A percentile compares a stretch with the other conserved stretches of the same genome.
These are phyloP conservation scores for Gephyroberyx darwinii DNA, from an alignment of 2,797 vertebrate species.

Conservation along the genomic window DNA sequence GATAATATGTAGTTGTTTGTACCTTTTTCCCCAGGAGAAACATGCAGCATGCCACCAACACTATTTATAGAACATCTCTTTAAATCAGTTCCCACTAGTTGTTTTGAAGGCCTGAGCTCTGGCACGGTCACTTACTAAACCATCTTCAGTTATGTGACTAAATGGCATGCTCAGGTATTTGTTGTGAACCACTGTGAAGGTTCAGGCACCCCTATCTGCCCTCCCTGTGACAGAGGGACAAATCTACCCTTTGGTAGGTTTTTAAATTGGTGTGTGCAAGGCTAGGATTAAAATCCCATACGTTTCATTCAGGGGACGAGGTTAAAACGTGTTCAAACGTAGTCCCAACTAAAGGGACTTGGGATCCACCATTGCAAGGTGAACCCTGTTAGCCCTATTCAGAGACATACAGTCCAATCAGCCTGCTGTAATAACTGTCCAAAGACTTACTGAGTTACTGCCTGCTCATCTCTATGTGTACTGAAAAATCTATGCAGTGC, in stretches of 20 bases:
- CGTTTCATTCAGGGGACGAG: not conserved
- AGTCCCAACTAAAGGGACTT: too few species aligned
- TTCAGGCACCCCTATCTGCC: too few species aligned
- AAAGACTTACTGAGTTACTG: not conserved
- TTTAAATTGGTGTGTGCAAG: too few species aligned
- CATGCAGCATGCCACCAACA: not conserved
- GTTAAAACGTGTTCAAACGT: not conserved
- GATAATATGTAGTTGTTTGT: conserved; percentile 21
- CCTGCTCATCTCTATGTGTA: not conserved
- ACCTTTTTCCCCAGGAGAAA: conserved; percentile 22
- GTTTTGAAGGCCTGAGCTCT: not conserved
- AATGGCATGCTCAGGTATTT: not conserved
- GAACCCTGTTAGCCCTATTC: too few species aligned
- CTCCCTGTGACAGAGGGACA: too few species aligned
- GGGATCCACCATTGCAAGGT: too few species aligned
- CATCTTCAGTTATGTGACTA: not conserved
- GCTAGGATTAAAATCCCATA: too few species aligned
- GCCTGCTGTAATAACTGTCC: not conserved
- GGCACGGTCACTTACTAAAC: not conserved
- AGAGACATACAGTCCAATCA: not conserved
- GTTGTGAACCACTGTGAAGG: too few species aligned
- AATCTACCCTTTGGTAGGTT: too few species aligned
- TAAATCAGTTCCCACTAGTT: not conserved
- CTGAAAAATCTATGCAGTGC: not conserved
- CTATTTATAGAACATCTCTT: conserved; percentile 10